Base-by-base conservation (phyloP, 2,113 vertebrate genomes). In the Sialia sialis region DNA sequence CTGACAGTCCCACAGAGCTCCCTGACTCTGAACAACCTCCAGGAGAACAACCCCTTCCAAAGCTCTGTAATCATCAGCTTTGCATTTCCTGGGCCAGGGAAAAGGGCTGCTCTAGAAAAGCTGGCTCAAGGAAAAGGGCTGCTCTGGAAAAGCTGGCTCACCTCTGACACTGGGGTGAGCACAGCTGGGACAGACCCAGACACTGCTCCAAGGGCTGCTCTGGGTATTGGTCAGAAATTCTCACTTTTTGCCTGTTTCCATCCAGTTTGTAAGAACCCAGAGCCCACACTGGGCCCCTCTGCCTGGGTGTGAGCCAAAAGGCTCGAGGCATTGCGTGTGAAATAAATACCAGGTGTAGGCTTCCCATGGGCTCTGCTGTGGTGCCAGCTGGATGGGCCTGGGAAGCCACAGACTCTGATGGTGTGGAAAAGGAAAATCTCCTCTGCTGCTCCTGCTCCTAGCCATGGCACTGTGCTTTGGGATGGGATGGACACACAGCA, bases 201-300 rank as follows among this genome's bases (percentile, higher is more conserved):
- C 20, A 25, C 0, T 3, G n/a, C 36, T 80, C 6, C 0, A 0
- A 26, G 32, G 44, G 11, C 48, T 1, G 5, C 23, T 69, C 73
- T 48, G 49, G 32, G 6, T 19, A 13, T 36, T 0, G 1, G 5
- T 3, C 1, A 1, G 5, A 29, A 70, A 67, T 55, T 38, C n/a
- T 21, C 22, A 8, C 6, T 59, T 67, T 52, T 59, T 41, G 55
- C 34, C 46, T 62, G 20, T 70, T 89, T 19, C 34, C 21, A 23
- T 38, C 1, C 30, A 34, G 29, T 49, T 3, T 82, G 22, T 41
- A 32, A 77, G 67, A 92, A 4, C 10, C 3, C 43, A 12, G 22
- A 16, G 23, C 56, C 54, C 5, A 0, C 41, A 32, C 34, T 70
- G 29, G 54, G 34, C 13, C 36, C 46, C 27, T 59, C 17, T 1